These are phyloP conservation scores for Stegodyphus dumicola DNA, from an alignment of 1,140 invertebrate genomes.

Conservation along the genomic window DNA sequence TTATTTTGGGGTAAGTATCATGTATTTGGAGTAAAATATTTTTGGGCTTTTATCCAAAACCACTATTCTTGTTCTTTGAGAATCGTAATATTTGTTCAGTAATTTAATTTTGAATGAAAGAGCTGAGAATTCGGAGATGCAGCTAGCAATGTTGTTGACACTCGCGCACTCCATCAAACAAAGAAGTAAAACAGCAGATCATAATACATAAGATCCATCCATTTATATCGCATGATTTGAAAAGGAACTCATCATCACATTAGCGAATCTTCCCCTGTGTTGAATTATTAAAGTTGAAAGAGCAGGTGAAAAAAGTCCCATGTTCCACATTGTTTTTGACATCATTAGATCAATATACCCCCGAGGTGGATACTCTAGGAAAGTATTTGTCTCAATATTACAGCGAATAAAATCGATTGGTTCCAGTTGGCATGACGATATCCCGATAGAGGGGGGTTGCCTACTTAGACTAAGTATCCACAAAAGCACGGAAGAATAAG, in stretches of 20 bases:
- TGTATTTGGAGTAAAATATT: too few species aligned
- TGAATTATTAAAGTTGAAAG: slow-evolving; percentile 6
- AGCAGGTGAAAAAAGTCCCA: slow-evolving; percentile 58
- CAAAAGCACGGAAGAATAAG: slow-evolving; percentile 30
- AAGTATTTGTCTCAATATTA: slow-evolving; percentile 45
- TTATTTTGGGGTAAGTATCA: too few species aligned
- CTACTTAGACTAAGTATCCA: slow-evolving; percentile 38
- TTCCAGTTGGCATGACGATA: slow-evolving; percentile 41
- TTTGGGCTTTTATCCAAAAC: too few species aligned
- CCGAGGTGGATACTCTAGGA: slow-evolving; percentile 8
- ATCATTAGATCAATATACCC: slow-evolving; percentile 48
- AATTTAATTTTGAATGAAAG: too few species aligned
- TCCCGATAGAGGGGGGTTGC: slow-evolving; percentile 6
- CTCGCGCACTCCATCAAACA: too few species aligned
- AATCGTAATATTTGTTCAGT: too few species aligned
- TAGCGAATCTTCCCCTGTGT: neutral
- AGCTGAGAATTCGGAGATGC: too few species aligned
- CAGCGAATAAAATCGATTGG: slow-evolving; percentile 46
- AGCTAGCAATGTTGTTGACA: too few species aligned
- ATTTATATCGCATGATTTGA: neutral
- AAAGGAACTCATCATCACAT: slow-evolving; percentile 17
- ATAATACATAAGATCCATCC: neutral
- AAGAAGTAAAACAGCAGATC: neutral
- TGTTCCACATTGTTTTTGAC: slow-evolving; percentile 50
- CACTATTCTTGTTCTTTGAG: too few species aligned